Percentiles rank a stretch among this genome's conserved stretches.
Conservation (phyloP, 1,140 invertebrate genomes). For the Drosophila nebulosa region DNA sequence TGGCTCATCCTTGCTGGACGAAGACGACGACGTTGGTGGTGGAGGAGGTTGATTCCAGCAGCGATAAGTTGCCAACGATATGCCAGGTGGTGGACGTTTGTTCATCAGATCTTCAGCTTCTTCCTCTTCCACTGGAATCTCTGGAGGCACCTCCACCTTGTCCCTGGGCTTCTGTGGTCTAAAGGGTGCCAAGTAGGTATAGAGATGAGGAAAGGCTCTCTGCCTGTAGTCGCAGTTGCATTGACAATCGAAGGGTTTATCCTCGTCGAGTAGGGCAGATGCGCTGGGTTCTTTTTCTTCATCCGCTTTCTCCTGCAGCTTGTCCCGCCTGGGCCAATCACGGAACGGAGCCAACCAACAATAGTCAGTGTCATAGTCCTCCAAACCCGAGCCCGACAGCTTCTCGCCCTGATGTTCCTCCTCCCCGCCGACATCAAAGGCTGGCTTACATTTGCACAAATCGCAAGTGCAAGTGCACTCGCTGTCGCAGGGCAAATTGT, state of each 20-base stretch:
- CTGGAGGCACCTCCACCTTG: background rate
- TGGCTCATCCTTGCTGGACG: background rate
- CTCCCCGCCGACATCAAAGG: constrained; percentile 15
- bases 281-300: background rate
- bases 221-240: constrained; percentile 38
- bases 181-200: constrained; percentile 50
- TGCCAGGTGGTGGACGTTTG: constrained; percentile 28
- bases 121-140: background rate
- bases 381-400: constrained; percentile 35
- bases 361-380: constrained; percentile 57
- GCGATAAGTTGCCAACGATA: constrained; percentile 33
- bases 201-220: constrained; percentile 35
- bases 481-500: constrained; percentile 28
- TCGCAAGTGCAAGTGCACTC: constrained; percentile 61
- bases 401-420: constrained; percentile 42
- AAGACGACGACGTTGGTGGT: background rate
- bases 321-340: constrained; percentile 1
- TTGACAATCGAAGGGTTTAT: background rate
- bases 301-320: background rate
- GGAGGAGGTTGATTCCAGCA: constrained; percentile 37
- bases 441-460: constrained; percentile 33
- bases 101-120: constrained; percentile 14
- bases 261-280: background rate
- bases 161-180: background rate
- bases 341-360: constrained; percentile 56